Conservation (phyloP, 2,797 vertebrate genomes). For the Botia almorhae region DNA sequence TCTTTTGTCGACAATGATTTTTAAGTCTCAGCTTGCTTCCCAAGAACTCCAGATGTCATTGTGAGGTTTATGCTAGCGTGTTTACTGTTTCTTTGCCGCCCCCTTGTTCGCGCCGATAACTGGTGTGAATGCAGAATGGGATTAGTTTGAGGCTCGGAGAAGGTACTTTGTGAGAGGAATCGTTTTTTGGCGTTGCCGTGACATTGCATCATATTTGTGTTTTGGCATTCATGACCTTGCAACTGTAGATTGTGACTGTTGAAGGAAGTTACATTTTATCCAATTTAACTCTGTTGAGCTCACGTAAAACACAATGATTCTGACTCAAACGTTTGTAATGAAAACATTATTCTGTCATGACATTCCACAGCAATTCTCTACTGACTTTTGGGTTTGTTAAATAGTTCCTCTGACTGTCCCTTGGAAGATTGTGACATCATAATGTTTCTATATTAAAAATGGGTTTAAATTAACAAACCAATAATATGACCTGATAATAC, state of each 20-base stretch:
- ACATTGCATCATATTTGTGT: conserved; percentile 46
- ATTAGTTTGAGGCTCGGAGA: conserved; percentile 75
- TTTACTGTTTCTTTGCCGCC: conserved; percentile 75
- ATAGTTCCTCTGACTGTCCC: background rate
- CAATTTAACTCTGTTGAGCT: background rate
- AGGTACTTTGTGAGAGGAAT: conserved; percentile 74
- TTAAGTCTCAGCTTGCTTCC: conserved; percentile 28
- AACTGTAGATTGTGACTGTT: conserved; percentile 39
- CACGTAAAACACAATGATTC: conserved; percentile 8
- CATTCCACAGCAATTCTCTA: background rate
- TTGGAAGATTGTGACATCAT: too few species aligned
- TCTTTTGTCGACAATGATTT: conserved; percentile 27
- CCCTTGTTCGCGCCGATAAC: conserved; percentile 69
- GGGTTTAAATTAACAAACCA: too few species aligned
- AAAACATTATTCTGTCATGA: background rate
- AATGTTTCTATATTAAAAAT: too few species aligned
- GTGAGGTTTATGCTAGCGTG: conserved; percentile 63
- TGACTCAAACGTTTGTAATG: conserved; percentile 9
- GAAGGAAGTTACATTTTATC: conserved; percentile 19
- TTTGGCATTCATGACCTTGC: conserved; percentile 42
- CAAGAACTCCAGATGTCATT: conserved; percentile 32
- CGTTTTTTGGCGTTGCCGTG: conserved; percentile 46
- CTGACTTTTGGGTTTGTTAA: background rate
- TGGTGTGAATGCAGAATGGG: conserved; percentile 73
- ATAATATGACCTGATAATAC: background rate